These are phyloP conservation scores for Phylloscopus whistleri DNA, from an alignment of 2,113 vertebrate genomes.

Conservation along the genomic window DNA sequence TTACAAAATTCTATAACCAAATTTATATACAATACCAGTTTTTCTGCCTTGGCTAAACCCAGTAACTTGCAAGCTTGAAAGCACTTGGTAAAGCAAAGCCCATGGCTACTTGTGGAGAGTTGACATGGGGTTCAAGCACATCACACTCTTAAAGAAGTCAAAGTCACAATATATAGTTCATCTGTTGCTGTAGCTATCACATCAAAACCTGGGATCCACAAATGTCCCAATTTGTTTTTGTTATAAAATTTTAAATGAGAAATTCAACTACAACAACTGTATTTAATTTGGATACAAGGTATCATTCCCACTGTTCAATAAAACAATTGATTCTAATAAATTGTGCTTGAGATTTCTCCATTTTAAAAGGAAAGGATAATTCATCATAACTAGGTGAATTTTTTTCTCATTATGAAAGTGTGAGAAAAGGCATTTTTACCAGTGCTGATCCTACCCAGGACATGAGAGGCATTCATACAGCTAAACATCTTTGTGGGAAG, in stretches of 20 bases:
- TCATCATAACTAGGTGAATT: background rate
- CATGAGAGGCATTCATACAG: background rate
- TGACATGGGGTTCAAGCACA: fast-evolving
- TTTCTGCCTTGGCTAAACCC: background rate
- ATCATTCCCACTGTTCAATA: background rate
- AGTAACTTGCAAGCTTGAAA: background rate
- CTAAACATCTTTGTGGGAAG: background rate
- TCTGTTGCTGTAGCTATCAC: background rate
- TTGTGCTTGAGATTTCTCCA: background rate
- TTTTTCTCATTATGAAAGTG: background rate
- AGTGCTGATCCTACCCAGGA: background rate
- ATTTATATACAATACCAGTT: background rate
- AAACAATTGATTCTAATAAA: background rate
- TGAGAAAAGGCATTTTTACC: background rate
- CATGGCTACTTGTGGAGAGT: background rate
- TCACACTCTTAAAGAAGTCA: background rate
- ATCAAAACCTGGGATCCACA: background rate
- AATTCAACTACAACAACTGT: background rate
- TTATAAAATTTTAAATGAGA: background rate
- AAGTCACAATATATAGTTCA: background rate
- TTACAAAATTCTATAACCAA: background rate
- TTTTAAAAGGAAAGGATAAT: background rate
- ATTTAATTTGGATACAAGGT: background rate
- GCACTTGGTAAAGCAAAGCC: background rate
- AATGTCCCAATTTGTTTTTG: background rate